phyloP scores from a whole-genome alignment of 2,113 vertebrate species.

The Crotalus viridis region DNA sequence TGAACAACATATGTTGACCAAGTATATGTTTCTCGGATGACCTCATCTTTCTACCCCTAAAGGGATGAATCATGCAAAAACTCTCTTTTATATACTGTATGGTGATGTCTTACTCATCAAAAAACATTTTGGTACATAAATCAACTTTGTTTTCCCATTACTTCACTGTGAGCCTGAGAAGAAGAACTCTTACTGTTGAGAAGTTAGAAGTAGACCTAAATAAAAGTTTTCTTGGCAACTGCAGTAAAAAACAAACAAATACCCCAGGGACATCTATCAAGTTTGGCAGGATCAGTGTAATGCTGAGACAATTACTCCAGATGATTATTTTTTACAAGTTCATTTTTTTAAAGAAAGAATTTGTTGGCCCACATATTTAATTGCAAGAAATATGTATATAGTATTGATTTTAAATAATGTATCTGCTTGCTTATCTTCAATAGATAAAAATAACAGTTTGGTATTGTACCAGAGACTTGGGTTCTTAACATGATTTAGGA shows the following conservation, averaged over 20 bases:
- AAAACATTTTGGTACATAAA: conserved; percentile 38
- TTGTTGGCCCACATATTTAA: not conserved
- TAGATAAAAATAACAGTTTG: not conserved
- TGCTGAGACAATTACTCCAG: conserved; percentile 15
- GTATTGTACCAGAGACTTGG: not conserved
- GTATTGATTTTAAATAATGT: not conserved
- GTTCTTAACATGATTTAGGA: not conserved
- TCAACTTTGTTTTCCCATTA: conserved; percentile 53
- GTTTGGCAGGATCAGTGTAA: conserved; percentile 42
- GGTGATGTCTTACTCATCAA: conserved; percentile 36
- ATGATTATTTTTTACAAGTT: not conserved
- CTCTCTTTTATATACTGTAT: conserved; percentile 26
- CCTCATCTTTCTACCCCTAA: conserved; percentile 38
- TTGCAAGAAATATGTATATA: not conserved
- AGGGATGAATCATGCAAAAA: conserved; percentile 33
- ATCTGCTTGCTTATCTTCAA: not conserved
- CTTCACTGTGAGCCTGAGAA: conserved; percentile 49
- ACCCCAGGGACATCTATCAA: conserved; percentile 48
- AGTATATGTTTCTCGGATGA: conserved; percentile 22
- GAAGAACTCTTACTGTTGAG: conserved; percentile 41
- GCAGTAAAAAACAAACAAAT: conserved; percentile 48
- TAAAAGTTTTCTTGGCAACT: conserved; percentile 42
- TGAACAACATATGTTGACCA: not conserved
- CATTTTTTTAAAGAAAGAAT: not conserved
- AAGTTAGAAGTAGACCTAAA: conserved; percentile 32